Percentiles rank a stretch among this genome's conserved stretches.
phyloP scores from a whole-genome alignment of 2,888 invertebrate genomes.

The Pollenia labialis region DNA sequence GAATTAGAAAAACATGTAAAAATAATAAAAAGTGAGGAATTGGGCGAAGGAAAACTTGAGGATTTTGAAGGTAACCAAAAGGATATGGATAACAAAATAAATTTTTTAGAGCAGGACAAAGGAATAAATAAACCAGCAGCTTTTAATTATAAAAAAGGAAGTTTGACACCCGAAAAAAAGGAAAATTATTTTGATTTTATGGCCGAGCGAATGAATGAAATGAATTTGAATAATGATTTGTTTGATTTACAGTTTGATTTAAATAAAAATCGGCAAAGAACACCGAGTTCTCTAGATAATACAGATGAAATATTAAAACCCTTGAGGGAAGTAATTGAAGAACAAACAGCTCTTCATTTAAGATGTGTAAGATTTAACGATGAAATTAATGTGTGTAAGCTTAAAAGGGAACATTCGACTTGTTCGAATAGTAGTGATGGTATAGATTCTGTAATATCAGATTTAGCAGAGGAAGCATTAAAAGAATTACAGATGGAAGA shows the following conservation, averaged over 20 bases:
- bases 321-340: constrained; percentile 72
- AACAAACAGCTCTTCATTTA: constrained; percentile 29
- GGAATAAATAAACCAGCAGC: background rate
- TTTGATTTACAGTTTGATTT: background rate
- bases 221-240: constrained; percentile 29
- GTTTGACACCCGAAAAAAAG: constrained; percentile 53
- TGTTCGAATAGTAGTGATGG: constrained; percentile 82
- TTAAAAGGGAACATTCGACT: constrained; percentile 78
- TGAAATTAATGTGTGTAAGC: constrained; percentile 74
- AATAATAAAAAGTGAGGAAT: constrained; percentile 1
- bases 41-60: background rate
- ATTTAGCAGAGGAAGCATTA: constrained; percentile 81
- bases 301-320: constrained; percentile 78
- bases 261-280: constrained; percentile 56
- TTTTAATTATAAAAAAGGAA: background rate
- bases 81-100: background rate
- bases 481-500: constrained; percentile 80
- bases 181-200: constrained; percentile 62
- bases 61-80: background rate
- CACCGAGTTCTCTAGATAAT: constrained; percentile 78
- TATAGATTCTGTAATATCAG: constrained; percentile 82
- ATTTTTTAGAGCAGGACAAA: background rate
- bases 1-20: constrained; percentile 53
- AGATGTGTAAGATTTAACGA: constrained; percentile 80
- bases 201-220: constrained; percentile 53